Evolutionary conservation across 2,113 vertebrate species (phyloP).

Genomic region (Gambusia holbrooki): DNA sequence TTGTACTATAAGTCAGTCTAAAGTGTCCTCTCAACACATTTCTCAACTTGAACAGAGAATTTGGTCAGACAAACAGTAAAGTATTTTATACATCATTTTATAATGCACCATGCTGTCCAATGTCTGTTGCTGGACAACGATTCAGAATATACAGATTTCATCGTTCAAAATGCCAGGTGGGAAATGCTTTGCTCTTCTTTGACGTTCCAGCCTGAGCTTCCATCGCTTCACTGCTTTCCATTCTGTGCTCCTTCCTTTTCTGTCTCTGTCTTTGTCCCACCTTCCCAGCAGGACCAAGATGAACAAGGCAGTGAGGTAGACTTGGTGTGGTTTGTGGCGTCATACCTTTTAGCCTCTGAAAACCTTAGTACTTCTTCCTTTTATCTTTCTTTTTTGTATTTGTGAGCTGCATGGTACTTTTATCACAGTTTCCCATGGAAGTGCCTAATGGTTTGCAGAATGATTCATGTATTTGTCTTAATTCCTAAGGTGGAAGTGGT

Average conservation of each 20-base stretch:
- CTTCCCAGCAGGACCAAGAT: constrained; percentile 69
- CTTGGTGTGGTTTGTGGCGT: background rate
- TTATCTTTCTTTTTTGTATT: constrained; percentile 7
- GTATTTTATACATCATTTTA: background rate
- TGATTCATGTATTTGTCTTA: constrained; percentile 24
- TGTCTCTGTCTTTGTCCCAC: constrained; percentile 18
- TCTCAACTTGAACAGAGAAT: background rate
- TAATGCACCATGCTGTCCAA: background rate
- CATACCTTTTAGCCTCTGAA: constrained; percentile 12
- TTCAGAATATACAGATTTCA: background rate
- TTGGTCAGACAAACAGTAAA: background rate
- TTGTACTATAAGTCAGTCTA: no score
- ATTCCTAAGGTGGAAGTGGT: constrained; percentile 30
- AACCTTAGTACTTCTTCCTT: constrained; percentile 2
- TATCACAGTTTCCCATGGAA: constrained; percentile 20
- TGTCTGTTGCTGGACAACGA: background rate
- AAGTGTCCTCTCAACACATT: constrained; percentile 22
- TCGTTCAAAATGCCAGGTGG: constrained; percentile 32
- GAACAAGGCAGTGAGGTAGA: constrained; percentile 56
- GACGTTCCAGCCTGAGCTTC: constrained; percentile 60
- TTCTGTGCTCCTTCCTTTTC: constrained; percentile 19
- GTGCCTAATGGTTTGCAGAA: constrained; percentile 48
- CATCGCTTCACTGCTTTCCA: constrained; percentile 40
- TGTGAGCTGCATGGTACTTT: constrained; percentile 59
- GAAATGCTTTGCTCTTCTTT: constrained; percentile 27